Base-by-base conservation (phyloP, 2,797 vertebrate species). In the Bovichtus diacanthus region DNA sequence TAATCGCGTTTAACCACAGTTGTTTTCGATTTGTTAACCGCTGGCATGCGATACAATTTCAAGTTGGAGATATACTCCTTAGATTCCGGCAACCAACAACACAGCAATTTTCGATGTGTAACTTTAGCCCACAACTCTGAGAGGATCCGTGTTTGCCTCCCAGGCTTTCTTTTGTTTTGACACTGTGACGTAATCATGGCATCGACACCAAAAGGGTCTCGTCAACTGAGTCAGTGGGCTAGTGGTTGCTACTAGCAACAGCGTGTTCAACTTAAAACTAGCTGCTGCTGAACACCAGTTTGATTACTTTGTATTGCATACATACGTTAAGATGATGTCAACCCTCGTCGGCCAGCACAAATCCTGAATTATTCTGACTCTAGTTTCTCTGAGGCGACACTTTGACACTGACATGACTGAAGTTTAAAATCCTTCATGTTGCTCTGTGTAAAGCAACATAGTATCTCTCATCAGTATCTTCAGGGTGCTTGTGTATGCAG, bases 341-440 rank as follows among this genome's bases (percentile, higher is more conserved):
- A 46, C 21, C 27, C 23, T 29, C 38, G 38, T 54, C 34, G 15
- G 3, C 1, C 16, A 23, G 15, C 36, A 49, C 39, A n/a, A 27
- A 36, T 18, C 10, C 41, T 9, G 0, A 59, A 5, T 10, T 43
- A n/a, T 46, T 46, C 23, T 50, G 15, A 47, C 34, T 15, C 18
- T n/a, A 12, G 21, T 46, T 43, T 58, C 23, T 19, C 19, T 6
- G 4, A 67, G 49, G 11, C 2, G 13, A 67, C 55, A 47, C 46
- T 70, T 79, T 56, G n/a, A 76, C 25, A 61, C 27, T 5, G 70
- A 76, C 31, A 47, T 58, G 51, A 71, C 4, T 53, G 36, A 75
- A 73, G 70, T 29, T 76, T 13, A 31, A 67, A 74, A 56, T 60
- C 54, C 47, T 73, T 67, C 47, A 38, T 55, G 61, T 62, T 58